Conservation (phyloP, 2,888 invertebrate genomes). For the Encarsia formosa region DNA sequence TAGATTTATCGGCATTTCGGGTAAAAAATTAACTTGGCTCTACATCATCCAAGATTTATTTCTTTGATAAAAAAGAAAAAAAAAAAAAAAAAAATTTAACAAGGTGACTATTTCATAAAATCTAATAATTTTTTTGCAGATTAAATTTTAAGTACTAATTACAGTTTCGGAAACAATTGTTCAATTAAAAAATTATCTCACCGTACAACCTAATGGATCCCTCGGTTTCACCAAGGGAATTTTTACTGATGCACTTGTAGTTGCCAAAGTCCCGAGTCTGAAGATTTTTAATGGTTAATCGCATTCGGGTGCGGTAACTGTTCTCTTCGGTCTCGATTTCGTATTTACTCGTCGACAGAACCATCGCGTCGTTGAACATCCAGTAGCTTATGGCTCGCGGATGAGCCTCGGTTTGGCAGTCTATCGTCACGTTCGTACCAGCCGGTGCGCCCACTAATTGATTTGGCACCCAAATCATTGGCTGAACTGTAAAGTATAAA, state of each 20-base stretch:
- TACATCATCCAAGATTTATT: no score
- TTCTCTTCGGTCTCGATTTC: slow-evolving; percentile 78
- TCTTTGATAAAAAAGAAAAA: no score
- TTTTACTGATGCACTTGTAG: slow-evolving; percentile 90
- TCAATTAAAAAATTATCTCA: slow-evolving; percentile 51
- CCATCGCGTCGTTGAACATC: slow-evolving; percentile 87
- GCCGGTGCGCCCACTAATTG: slow-evolving; percentile 88
- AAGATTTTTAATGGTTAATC: slow-evolving; percentile 79
- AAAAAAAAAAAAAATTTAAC: no score
- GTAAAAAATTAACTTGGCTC: no score
- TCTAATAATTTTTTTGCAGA: no score
- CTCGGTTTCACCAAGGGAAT: slow-evolving; percentile 89
- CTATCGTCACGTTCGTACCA: slow-evolving; percentile 86
- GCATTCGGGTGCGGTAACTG: slow-evolving; percentile 87
- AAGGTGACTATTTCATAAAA: no score
- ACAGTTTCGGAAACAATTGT: no score
- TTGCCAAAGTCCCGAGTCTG: slow-evolving; percentile 83
- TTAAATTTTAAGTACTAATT: no score
- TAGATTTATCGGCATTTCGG: slow-evolving; percentile 10
- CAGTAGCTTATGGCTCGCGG: slow-evolving; percentile 90
- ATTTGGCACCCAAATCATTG: slow-evolving; percentile 93
- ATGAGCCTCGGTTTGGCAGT: slow-evolving; percentile 90
- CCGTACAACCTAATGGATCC: slow-evolving; percentile 89
- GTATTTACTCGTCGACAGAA: slow-evolving; percentile 84
- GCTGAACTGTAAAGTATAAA: slow-evolving; percentile 86